Base-by-base conservation (phyloP, 2,888 invertebrate genomes). In the Aspidiotus rigidus region DNA sequence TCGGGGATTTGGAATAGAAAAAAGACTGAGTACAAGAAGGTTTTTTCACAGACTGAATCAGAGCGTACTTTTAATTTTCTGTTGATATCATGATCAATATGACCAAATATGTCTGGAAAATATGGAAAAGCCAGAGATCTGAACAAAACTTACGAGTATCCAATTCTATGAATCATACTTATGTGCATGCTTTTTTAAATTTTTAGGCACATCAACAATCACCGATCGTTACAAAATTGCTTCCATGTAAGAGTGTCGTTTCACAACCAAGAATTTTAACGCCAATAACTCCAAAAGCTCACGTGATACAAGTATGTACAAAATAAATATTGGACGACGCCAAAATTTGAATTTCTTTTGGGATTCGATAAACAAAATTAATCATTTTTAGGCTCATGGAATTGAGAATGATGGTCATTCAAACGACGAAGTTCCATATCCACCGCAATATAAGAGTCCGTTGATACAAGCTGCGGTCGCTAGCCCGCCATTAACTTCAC, bases 401-500 rank as follows among this genome's bases (percentile, higher is more conserved):
- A 42, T 44, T 28, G 67, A 67, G 60, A 60, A 49, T 49, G 67
- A 67, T 10, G 15, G 28, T 5, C 67, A 67, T 42, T 67, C 67
- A 7, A 67, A 53, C 28, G 67, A 67, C 67, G 67, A 67, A 53
- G 59, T 67, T 13, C 67, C 67, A 7, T 67, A 67, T 67, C 67
- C 74, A 28, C 73, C 74, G 7, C 74, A 73, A 7, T 74, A 74
- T 44, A 74, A 72, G 67, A 74, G 74, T 5, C 71, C 73, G 15
- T 55, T 74, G 13, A 69, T 75, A 42, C 74, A 75, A 3, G 76
- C 75, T 41, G 80, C 81, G 15, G 81, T 84, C 13, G 81, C 83
- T 7, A 84, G 83, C 77, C 82, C 83, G 72, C 83, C 84, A 5
- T 78, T 81, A 8, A 80, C 81, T 70, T 73, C 75, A 77, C 70